Evolutionary conservation across 1,140 invertebrate species (phyloP), one percentile per base, ranked within the genome.

Genomic region (Andricus grossulariae): DNA sequence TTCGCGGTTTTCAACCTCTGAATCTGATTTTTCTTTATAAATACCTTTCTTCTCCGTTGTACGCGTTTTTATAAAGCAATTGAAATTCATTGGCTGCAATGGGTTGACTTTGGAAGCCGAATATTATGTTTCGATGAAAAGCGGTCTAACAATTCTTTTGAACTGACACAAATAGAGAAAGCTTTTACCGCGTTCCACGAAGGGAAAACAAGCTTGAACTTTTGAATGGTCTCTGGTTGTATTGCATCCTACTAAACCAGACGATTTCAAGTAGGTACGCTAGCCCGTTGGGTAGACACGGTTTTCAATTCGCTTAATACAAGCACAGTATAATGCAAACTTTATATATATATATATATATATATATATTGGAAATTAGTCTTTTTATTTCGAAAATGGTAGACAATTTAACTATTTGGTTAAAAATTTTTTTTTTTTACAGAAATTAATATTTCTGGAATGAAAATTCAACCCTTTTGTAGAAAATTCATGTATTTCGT

Each of bases 191-290:
- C 60, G 39, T 39, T 39, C 15, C 60, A 66, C n/a, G 60, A 66
- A n/a, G 32, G 13, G 25, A 25, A 66, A 66, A 66, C 60, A 66
- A 66, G n/a, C 60, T 39, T 66, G 21, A 66, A 66, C 13, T 66
- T 66, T 39, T 66, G 60, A 66, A 66, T 66, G 32, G 60, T 66
- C 57, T 15, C 32, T 60, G 57, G 57, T n/a, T 39, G 60, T 66
- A 66, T 66, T 66, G 60, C 60, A 66, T 66, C 57, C 21, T 60
- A 60, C 21, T 60, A 60, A 60, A 60, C 57, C 57, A 60, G 57
- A 66, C 25, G 60, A 66, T 66, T 66, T 15, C 39, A 45, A 45
- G 39, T 66, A 15, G 12, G 25, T 66, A 39, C 60, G 25, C 25
- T 66, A 39, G 60, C 60, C 60, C 60, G 32, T 66, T 66, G 60